A percentile compares a stretch with the other conserved stretches of the same genome.
Conservation (phyloP, 2,797 vertebrate species). For the Amblyopsis hoosieri region DNA sequence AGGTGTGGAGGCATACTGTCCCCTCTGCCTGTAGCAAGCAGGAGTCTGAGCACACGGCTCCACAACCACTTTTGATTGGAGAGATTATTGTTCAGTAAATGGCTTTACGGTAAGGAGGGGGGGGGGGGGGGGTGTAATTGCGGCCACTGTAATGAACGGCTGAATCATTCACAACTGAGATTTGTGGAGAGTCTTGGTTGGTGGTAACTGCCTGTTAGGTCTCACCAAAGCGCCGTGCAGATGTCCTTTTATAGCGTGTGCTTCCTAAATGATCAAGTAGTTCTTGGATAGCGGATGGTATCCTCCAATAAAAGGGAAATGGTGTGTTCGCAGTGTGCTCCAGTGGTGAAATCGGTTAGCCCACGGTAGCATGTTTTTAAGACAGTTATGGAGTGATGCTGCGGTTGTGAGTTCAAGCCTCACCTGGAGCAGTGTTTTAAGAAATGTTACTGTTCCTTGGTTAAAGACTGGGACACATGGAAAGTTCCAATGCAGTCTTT, state of each 20-base stretch:
- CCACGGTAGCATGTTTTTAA: background rate
- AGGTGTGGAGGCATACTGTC: conserved; percentile 14
- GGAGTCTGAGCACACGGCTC: conserved; percentile 20
- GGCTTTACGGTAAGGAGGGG: conserved; percentile 21
- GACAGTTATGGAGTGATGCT: conserved; percentile 4
- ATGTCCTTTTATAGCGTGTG: conserved; percentile 51
- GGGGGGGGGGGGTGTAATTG: conserved; percentile 32
- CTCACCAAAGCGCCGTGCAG: conserved; percentile 32
- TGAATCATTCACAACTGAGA: conserved; percentile 44
- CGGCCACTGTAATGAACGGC: conserved; percentile 21
- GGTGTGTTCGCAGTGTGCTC: background rate
- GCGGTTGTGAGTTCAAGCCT: background rate
- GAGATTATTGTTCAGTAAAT: conserved; percentile 42
- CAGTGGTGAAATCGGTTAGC: background rate
- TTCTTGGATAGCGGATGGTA: conserved; percentile 19
- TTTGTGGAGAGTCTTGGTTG: conserved; percentile 19
- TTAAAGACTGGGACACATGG: too few relatives aligned
- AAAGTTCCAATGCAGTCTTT: too few relatives aligned
- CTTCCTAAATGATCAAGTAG: conserved; percentile 32
- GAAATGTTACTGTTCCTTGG: too few relatives aligned
- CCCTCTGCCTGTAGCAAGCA: background rate
- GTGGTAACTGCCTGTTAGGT: conserved; percentile 26
- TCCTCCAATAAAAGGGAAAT: background rate
- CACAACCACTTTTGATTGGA: conserved; percentile 4
- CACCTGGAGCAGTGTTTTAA: background rate